Evolutionary conservation across 1,140 invertebrate species (phyloP).

Genomic region (Eufriesea mexicana): DNA sequence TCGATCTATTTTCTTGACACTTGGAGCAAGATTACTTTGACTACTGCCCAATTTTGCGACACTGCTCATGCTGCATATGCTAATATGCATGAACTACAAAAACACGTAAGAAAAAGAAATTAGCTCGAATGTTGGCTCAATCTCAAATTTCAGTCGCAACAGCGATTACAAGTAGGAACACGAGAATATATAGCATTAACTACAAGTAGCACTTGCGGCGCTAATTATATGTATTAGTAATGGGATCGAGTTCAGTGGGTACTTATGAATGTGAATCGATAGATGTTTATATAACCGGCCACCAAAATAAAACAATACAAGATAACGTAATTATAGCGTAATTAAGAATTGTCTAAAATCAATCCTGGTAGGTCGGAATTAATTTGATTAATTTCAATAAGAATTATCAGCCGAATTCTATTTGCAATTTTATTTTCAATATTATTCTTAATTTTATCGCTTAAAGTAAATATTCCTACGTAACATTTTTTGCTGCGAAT

Average conservation of each 20-base stretch:
- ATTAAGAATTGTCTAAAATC: too few relatives aligned
- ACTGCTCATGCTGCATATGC: too few relatives aligned
- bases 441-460: neutral
- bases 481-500: neutral
- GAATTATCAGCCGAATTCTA: neutral
- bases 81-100: neutral
- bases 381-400: too few relatives aligned
- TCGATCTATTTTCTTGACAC: too few relatives aligned
- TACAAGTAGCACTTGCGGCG: too few relatives aligned
- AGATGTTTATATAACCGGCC: too few relatives aligned
- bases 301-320: too few relatives aligned
- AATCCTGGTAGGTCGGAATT: too few relatives aligned
- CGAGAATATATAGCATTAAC: neutral
- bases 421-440: neutral
- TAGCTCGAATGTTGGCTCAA: neutral
- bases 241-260: constrained; percentile 8
- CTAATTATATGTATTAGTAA: neutral
- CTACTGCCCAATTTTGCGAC: too few relatives aligned
- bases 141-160: constrained; percentile 23
- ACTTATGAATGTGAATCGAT: too few relatives aligned
- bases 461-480: neutral
- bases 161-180: neutral
- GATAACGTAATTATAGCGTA: too few relatives aligned
- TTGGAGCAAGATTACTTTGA: too few relatives aligned
- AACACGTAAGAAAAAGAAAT: neutral